Evolutionary conservation across 2,797 vertebrate species (phyloP).

Genomic region (Rhinogobio ventralis): DNA sequence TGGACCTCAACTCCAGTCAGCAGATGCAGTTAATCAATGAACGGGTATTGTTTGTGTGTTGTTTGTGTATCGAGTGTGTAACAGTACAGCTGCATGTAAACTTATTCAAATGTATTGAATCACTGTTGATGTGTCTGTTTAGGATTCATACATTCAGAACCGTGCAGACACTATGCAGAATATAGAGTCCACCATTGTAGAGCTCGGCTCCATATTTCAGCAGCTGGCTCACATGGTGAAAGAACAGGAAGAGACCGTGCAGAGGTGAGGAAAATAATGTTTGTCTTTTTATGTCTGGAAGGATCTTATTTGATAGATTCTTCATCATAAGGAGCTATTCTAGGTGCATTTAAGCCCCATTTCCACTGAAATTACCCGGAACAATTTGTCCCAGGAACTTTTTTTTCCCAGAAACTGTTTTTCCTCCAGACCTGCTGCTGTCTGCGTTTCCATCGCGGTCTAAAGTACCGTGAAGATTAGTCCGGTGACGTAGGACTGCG

Average conservation of each 20-base stretch:
- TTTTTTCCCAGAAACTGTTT: too few species aligned
- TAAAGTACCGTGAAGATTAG: too few species aligned
- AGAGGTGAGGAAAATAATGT: slow-evolving; percentile 72
- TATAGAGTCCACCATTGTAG: slow-evolving; percentile 86
- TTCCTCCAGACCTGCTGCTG: too few species aligned
- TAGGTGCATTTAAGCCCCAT: too few species aligned
- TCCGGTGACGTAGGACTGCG: too few species aligned
- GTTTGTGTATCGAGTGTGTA: neutral
- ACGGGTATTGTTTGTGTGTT: slow-evolving; percentile 74
- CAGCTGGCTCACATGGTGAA: slow-evolving; percentile 88
- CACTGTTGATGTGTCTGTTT: slow-evolving; percentile 9
- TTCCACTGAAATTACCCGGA: too few species aligned
- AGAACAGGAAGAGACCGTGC: slow-evolving; percentile 84
- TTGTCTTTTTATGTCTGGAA: neutral
- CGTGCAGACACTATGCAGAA: slow-evolving; percentile 85
- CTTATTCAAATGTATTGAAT: neutral
- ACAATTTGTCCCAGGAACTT: too few species aligned
- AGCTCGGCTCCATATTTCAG: slow-evolving; percentile 86
- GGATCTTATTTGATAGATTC: neutral
- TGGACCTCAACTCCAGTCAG: slow-evolving; percentile 78
- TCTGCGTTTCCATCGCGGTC: too few species aligned
- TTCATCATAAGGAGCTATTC: neutral
- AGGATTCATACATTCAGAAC: slow-evolving; percentile 85
- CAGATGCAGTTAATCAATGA: slow-evolving; percentile 83
- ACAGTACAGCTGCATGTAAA: neutral